Percentiles rank a stretch among this genome's conserved stretches.
Conservation (phyloP, 2,888 invertebrate genomes). For the Catocala nupta region DNA sequence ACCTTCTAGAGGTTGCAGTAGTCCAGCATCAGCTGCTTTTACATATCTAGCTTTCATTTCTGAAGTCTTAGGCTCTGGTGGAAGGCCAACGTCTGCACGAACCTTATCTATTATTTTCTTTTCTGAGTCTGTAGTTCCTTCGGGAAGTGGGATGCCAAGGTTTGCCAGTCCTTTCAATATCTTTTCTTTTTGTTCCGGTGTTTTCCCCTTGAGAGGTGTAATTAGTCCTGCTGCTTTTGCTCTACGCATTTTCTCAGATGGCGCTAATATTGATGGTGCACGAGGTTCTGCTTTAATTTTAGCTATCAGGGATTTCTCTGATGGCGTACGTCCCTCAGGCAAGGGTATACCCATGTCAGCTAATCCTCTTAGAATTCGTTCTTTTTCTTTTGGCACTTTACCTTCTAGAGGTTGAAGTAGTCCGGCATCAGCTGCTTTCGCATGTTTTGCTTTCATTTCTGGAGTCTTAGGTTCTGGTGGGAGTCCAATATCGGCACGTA, state of each 20-base stretch:
- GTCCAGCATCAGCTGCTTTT: background rate
- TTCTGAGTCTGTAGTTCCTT: background rate
- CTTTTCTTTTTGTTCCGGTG: constrained; percentile 8
- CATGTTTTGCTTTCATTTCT: too few relatives aligned
- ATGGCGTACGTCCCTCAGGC: constrained; percentile 54
- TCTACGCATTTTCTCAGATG: too few relatives aligned
- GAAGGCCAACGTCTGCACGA: too few relatives aligned
- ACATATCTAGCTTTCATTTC: background rate
- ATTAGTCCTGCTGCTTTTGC: too few relatives aligned
- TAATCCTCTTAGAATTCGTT: constrained; percentile 45
- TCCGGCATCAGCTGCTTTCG: too few relatives aligned
- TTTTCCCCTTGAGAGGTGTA: too few relatives aligned
- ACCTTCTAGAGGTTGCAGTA: background rate
- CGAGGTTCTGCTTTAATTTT: constrained; percentile 31
- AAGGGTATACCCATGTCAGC: constrained; percentile 50
- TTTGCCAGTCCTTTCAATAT: constrained; percentile 3
- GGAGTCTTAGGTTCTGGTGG: too few relatives aligned
- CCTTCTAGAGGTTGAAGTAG: too few relatives aligned
- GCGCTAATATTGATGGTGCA: too few relatives aligned
- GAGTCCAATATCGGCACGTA: too few relatives aligned
- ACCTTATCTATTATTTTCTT: too few relatives aligned
- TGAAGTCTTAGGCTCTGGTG: background rate
- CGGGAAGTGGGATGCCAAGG: constrained; percentile 3
- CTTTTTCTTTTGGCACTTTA: constrained; percentile 37
- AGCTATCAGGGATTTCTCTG: constrained; percentile 45